Percentiles rank a stretch among this genome's conserved stretches.
phyloP scores from a whole-genome alignment of 2,113 vertebrate genomes.

The Muntiacus reevesi region DNA sequence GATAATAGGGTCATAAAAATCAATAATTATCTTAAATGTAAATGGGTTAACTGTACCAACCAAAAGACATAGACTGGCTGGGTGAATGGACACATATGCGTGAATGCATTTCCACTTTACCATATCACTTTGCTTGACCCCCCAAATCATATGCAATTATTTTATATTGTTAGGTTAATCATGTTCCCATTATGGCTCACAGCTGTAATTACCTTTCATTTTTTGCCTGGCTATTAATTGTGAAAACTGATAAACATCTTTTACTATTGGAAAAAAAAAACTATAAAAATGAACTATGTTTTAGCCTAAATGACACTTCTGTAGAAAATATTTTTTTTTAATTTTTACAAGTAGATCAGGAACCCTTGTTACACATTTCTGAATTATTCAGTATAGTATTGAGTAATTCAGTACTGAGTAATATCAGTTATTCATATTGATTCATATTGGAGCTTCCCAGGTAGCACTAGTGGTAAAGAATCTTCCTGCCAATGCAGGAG shows the following conservation, averaged over 20 bases:
- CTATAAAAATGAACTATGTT: background rate
- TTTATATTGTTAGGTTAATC: background rate
- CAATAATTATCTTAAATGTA: background rate
- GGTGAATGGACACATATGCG: background rate
- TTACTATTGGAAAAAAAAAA: background rate
- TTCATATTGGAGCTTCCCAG: background rate
- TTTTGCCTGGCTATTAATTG: background rate
- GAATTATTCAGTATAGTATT: background rate
- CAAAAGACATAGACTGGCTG: background rate
- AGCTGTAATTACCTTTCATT: background rate
- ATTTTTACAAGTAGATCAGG: background rate
- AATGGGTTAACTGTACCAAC: background rate
- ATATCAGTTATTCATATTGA: background rate
- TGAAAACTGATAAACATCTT: background rate
- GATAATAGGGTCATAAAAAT: background rate
- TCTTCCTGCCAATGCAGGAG: background rate
- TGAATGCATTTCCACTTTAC: background rate
- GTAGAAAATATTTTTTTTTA: background rate
- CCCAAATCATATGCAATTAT: background rate
- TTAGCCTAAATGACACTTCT: background rate
- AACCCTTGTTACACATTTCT: background rate
- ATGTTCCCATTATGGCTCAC: background rate
- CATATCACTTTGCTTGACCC: background rate
- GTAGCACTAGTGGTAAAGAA: background rate
- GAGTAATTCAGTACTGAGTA: background rate